Conservation (phyloP, 1,140 invertebrate genomes). For the Hydropsyche tenuis region DNA sequence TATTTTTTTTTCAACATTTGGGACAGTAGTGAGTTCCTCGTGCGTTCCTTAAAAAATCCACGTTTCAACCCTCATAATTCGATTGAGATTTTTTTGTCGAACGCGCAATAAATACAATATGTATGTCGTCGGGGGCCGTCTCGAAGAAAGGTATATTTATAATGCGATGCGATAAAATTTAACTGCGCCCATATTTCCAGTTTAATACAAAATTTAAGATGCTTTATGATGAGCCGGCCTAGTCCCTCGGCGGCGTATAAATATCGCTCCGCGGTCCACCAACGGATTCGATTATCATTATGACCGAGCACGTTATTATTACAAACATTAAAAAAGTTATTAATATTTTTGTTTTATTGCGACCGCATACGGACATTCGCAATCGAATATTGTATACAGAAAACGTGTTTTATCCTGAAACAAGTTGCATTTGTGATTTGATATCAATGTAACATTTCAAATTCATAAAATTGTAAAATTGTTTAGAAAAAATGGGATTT, state of each 20-base stretch:
- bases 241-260: neutral
- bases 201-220: slow-evolving; percentile 43
- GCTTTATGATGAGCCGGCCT: slow-evolving; percentile 14
- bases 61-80: neutral
- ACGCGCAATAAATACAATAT: slow-evolving; percentile 42
- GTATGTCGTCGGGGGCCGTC: slow-evolving; percentile 30
- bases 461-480: too few relatives aligned
- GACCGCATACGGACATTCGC: neutral
- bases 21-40: neutral
- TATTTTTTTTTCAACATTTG: too few relatives aligned
- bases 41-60: neutral
- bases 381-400: neutral
- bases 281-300: neutral
- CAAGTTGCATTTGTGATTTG: too few relatives aligned
- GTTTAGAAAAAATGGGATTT: too few relatives aligned
- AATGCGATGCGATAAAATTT: slow-evolving; percentile 43
- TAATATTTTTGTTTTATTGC: neutral
- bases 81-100: slow-evolving; percentile 25
- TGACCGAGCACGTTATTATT: slow-evolving; percentile 13
- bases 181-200: slow-evolving; percentile 44
- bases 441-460: too few relatives aligned
- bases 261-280: slow-evolving; percentile 4
- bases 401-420: too few relatives aligned
- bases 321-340: slow-evolving; percentile 15
- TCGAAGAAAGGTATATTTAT: slow-evolving; percentile 36